Conservation (phyloP, 92 coral and sea anemone genomes). For the Palythoa grandiflora region DNA sequence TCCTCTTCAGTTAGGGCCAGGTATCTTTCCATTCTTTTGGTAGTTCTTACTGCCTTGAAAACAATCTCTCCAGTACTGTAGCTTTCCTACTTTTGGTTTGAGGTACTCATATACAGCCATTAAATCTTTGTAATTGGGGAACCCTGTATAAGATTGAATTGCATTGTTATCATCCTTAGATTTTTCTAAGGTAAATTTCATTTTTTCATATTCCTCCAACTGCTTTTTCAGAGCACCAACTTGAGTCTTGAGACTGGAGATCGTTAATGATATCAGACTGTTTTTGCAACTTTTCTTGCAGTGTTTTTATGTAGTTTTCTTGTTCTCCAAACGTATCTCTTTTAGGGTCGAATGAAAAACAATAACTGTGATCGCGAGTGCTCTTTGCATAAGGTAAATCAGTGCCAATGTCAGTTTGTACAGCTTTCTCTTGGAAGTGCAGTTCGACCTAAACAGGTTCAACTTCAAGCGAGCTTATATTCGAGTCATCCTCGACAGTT, state of each 20-base stretch:
- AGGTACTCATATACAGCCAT: not conserved
- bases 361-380: not conserved
- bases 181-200: not conserved
- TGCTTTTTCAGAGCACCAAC: not conserved
- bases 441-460: not conserved
- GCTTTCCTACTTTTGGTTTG: not conserved
- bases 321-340: not conserved
- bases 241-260: not conserved
- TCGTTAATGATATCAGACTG: not conserved
- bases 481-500: not conserved
- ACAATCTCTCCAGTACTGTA: not conserved
- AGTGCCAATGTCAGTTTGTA: not conserved
- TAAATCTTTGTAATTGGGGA: not conserved
- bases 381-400: not conserved
- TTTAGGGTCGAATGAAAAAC: not conserved
- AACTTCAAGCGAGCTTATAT: not conserved
- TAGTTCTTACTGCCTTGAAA: not conserved
- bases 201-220: not conserved
- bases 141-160: not conserved
- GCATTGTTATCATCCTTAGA: not conserved
- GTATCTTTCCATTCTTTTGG: conserved; percentile 51
- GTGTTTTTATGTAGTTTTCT: not conserved
- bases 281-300: not conserved
- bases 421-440: not conserved
- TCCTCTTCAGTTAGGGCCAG: conserved; percentile 54